Evolutionary conservation across 1,140 invertebrate genomes (phyloP).

Genomic region (Eurosta solidaginis): DNA sequence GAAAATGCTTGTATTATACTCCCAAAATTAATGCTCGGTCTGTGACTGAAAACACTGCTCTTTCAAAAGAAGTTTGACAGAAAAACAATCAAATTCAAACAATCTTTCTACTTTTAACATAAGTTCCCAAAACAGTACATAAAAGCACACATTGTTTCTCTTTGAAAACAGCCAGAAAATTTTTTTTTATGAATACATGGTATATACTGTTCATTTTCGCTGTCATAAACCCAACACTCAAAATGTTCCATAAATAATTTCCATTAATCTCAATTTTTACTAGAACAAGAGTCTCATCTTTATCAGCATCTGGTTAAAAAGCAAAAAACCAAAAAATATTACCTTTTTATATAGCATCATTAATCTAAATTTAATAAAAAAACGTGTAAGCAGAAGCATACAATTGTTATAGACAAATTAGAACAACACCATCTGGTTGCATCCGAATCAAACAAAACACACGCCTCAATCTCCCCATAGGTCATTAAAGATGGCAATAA

Average conservation of each 20-base stretch:
- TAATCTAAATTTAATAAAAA: constrained; percentile 9
- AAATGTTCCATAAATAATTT: not conserved
- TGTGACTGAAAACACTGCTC: too few relatives aligned
- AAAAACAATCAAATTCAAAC: too few relatives aligned
- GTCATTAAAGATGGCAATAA: not conserved
- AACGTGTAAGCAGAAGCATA: not conserved
- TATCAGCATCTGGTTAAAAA: not conserved
- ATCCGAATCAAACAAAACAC: not conserved
- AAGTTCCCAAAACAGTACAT: too few relatives aligned
- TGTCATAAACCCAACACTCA: not conserved
- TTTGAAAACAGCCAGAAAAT: too few relatives aligned
- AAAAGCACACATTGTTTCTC: too few relatives aligned
- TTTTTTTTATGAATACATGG: too few relatives aligned
- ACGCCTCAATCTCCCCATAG: not conserved
- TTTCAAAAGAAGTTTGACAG: too few relatives aligned
- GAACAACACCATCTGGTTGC: not conserved
- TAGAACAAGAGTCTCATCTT: constrained; percentile 11
- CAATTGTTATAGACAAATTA: constrained; percentile 11
- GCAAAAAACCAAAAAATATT: not conserved
- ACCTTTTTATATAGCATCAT: not conserved
- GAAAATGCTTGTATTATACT: too few relatives aligned
- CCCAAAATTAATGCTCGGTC: too few relatives aligned
- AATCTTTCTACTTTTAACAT: too few relatives aligned
- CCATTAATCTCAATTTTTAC: not conserved
- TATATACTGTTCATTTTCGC: too few relatives aligned